These are phyloP conservation scores for Drosophila erecta DNA, from an alignment of 1,140 invertebrate species.

Conservation along the genomic window DNA sequence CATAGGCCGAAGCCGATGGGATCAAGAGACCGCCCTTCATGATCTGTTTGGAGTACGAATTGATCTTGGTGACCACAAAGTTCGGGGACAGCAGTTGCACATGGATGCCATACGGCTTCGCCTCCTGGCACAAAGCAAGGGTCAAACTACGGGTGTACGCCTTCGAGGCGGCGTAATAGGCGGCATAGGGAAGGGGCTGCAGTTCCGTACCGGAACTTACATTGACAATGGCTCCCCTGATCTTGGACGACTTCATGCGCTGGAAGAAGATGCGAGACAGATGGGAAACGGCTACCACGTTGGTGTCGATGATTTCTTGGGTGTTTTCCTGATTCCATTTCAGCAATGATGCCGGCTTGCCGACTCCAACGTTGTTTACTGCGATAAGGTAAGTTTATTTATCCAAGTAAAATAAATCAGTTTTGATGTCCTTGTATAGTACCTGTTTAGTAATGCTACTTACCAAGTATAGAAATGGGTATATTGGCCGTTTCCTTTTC, in stretches of 20 bases:
- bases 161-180: conserved; percentile 95
- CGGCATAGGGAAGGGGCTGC: conserved; percentile 93
- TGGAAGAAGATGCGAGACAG: conserved; percentile 92
- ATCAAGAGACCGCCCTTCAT: conserved; percentile 90
- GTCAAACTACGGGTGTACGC: conserved; percentile 71
- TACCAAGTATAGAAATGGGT: conserved; percentile 92
- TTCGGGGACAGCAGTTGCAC: conserved; percentile 95
- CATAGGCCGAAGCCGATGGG: conserved; percentile 91
- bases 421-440: too few relatives aligned
- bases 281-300: conserved; percentile 92
- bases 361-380: conserved; percentile 96
- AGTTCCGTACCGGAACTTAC: conserved; percentile 93
- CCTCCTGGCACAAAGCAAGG: conserved; percentile 91
- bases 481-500: conserved; percentile 88
- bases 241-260: conserved; percentile 89
- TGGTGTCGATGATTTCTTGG: conserved; percentile 94
- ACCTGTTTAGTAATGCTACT: conserved; percentile 33
- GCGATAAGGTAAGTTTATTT: neutral
- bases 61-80: conserved; percentile 96
- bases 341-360: conserved; percentile 91
- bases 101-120: conserved; percentile 89
- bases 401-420: neutral
- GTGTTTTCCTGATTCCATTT: conserved; percentile 89
- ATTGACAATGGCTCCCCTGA: conserved; percentile 94
- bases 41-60: conserved; percentile 91